Conservation (phyloP, 1,140 invertebrate genomes). For the Drosophila serrata region DNA sequence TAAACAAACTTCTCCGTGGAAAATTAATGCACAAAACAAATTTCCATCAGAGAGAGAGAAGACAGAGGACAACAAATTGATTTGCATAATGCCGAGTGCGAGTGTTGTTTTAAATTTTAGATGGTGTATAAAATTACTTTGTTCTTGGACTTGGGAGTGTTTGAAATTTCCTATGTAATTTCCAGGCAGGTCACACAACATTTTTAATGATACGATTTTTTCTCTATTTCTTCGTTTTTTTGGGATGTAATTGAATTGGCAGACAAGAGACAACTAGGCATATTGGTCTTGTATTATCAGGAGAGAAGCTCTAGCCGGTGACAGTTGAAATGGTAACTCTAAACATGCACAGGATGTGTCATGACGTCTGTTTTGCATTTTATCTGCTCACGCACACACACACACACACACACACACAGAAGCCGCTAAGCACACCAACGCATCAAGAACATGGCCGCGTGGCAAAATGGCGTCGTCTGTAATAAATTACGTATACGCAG, state of each 20-base stretch:
- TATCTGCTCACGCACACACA: constrained; percentile 57
- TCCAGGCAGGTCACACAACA: constrained; percentile 62
- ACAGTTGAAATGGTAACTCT: constrained; percentile 35
- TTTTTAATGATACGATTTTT: constrained; percentile 58
- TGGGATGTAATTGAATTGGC: constrained; percentile 67
- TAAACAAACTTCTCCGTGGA: constrained; percentile 61
- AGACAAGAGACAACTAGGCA: constrained; percentile 13
- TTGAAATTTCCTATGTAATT: constrained; percentile 20
- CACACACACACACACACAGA: not conserved
- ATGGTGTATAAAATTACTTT: constrained; percentile 59
- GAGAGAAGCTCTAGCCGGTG: constrained; percentile 16
- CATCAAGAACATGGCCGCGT: constrained; percentile 36
- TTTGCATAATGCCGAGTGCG: constrained; percentile 73
- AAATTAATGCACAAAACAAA: constrained; percentile 66
- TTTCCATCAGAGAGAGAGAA: constrained; percentile 23
- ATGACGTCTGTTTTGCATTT: constrained; percentile 68
- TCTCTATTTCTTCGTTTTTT: constrained; percentile 45
- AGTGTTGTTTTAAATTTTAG: constrained; percentile 58
- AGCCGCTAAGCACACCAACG: constrained; percentile 6
- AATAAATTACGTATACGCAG: constrained; percentile 80
- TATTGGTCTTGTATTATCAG: not conserved
- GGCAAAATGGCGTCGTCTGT: constrained; percentile 74
- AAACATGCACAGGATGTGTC: constrained; percentile 27
- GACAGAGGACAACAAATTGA: constrained; percentile 57
- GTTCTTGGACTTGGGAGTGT: constrained; percentile 27